Evolutionary conservation across 1,140 invertebrate genomes (phyloP), one percentile per base, ranked within the genome.

Genomic region (Achroia grisella): DNA sequence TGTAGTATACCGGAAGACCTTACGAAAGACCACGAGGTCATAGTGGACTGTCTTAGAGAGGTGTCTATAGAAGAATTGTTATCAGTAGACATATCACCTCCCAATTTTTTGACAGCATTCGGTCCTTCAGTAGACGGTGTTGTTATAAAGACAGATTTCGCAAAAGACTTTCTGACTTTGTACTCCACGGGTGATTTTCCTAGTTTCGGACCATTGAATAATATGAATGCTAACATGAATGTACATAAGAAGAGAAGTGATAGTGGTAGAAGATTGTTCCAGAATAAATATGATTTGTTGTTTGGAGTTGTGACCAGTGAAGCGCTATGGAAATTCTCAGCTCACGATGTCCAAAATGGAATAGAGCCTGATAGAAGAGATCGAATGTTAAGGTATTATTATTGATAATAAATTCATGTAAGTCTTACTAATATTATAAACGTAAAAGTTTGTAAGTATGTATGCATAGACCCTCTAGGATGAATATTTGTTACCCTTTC

Each of bases 301-400:
- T 95, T 95, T 69, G 94, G 94, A 28, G 93, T 95, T 13, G 93
- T 94, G 15, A 95, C 93, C 13, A 93, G 92, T 62, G 94, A 95
- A 65, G 93, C 93, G 31, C 83, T 95, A 33, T 94, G 93, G 91
- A 89, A 90, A 71, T 95, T 94, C 64, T 93, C 93, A 1, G 91
- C 92, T 33, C 90, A 89, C 50, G 97, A 98, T 69, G 91, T 98
- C 43, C 89, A 92, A 65, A 90, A 90, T 56, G 98, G 98, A 12
- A 96, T 99, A 67, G 95, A 97, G 67, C 93, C 94, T 33, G 93
- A 95, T 46, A 88, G 95, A 47, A 90, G 97, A 47, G 95, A 97
- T 71, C 92, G 93, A 76, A 97, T 98, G 62, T 91, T 98, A 56
- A 89, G 86, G 86, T 86, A 59, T 62, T 63, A 39, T 57, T 31